Evolutionary conservation across 2,888 invertebrate genomes (phyloP), one percentile per base, ranked within the genome.

Genomic region (Microctonus aethiopoides): DNA sequence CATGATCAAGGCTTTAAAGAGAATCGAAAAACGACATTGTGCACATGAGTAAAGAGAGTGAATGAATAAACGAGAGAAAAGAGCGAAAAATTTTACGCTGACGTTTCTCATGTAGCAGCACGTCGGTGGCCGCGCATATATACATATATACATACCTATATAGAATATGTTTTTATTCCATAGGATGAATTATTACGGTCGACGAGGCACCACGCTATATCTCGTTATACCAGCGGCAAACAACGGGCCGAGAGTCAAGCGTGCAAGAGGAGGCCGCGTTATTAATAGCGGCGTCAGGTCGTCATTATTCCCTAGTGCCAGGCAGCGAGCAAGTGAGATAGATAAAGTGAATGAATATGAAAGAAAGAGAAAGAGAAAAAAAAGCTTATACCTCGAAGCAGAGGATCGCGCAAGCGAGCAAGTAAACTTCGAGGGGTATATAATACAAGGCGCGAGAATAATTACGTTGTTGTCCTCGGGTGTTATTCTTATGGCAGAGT

Each of bases 231-330:
- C 64, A 71, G 68, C 72, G 66, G 69, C 70, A 68, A 74, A 74
- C 69, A 69, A 69, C 69, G 60, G 39, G 39, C 69, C 65, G 64
- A 69, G 69, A 69, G 69, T 69, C 69, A 69, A 69, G 65, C 69
- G 69, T 69, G 67, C 68, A 65, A n/a, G n/a, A n/a, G n/a, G 70
- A 60, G 73, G 63, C 68, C 36, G 69, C 65, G 60, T 69, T 69
- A 76, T 78, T 76, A 78, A 78, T 78, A 74, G 74, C 62, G 65
- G 69, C 72, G 72, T 75, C 74, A 74, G 74, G 72, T 74, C 72
- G 72, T 78, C 77, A 75, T 78, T 77, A 74, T 76, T 75, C 70
- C 65, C 56, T 67, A 16, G 56, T 67, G 63, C 67, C 60, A 54
- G 60, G 72, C 46, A 54, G 71, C 62, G 36, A 56, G 39, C 65